phyloP scores from a whole-genome alignment of 2,888 invertebrate species.

The Zygothrica quintamaculata region DNA sequence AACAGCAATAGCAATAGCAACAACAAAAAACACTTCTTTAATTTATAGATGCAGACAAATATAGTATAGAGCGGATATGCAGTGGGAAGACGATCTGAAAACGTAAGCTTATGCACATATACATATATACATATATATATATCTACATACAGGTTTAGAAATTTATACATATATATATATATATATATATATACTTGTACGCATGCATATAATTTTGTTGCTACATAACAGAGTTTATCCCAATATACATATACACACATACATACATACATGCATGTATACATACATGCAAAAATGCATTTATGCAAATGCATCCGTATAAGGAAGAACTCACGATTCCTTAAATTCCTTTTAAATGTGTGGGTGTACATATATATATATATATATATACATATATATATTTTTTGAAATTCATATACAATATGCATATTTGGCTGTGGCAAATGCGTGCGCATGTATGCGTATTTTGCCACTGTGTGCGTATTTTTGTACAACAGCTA shows the following conservation, averaged over 20 bases:
- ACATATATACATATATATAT: constrained; percentile 1
- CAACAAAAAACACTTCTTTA: constrained; percentile 55
- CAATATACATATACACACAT: constrained; percentile 15
- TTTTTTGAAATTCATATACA: constrained; percentile 66
- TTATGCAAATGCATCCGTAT: constrained; percentile 43
- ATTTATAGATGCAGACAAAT: constrained; percentile 44
- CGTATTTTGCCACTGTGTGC: constrained; percentile 37
- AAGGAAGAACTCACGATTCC: constrained; percentile 56
- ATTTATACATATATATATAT: constrained; percentile 4
- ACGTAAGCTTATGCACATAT: constrained; percentile 8
- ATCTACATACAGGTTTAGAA: neutral
- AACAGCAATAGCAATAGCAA: too few species aligned
- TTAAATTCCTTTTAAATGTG: constrained; percentile 50
- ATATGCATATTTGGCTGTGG: constrained; percentile 65
- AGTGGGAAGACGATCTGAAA: neutral
- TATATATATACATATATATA: constrained; percentile 24
- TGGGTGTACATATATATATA: constrained; percentile 13
- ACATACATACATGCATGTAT: constrained; percentile 5
- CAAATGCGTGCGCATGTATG: constrained; percentile 46
- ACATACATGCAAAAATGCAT: constrained; percentile 24
- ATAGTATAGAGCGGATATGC: neutral
- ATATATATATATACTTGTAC: constrained; percentile 7
- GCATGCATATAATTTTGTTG: constrained; percentile 1
- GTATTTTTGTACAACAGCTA: constrained; percentile 55
- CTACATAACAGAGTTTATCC: constrained; percentile 15